These are phyloP conservation scores for Terebella lapidaria DNA, from an alignment of 2,888 invertebrate species.

Conservation along the genomic window DNA sequence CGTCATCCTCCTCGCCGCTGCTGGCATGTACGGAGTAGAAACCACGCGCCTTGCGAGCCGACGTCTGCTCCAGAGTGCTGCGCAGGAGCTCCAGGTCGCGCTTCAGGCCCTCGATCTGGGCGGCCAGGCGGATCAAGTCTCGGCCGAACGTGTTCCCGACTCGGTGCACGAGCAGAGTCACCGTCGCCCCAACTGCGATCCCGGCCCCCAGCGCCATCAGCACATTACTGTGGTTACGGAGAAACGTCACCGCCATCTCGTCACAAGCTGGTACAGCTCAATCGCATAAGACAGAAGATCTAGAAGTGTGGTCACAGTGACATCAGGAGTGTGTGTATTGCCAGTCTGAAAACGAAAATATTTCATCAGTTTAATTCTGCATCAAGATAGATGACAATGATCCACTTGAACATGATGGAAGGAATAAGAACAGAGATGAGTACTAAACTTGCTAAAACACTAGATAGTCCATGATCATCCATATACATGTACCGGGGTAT, in stretches of 20 bases:
- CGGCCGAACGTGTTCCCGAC: slow-evolving; percentile 25
- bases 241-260: background rate
- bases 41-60: slow-evolving; percentile 18
- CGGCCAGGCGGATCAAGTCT: slow-evolving; percentile 28
- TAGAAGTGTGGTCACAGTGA: too few species aligned
- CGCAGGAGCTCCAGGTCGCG: slow-evolving; percentile 31
- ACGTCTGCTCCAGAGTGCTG: slow-evolving; percentile 12
- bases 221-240: background rate
- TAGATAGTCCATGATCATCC: too few species aligned
- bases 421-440: too few species aligned
- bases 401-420: too few species aligned
- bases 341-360: too few species aligned
- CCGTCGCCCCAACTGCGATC: slow-evolving; percentile 34
- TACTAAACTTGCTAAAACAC: too few species aligned
- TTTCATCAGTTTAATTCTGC: too few species aligned
- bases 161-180: slow-evolving; percentile 30
- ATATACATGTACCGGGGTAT: too few species aligned
- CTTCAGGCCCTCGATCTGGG: slow-evolving; percentile 29
- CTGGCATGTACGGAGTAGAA: slow-evolving; percentile 32
- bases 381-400: too few species aligned
- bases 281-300: too few species aligned
- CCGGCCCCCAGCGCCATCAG: slow-evolving; percentile 30
- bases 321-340: too few species aligned
- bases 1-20: slow-evolving; percentile 44
- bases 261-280: too few species aligned